Evolutionary conservation across 2,797 vertebrate species (phyloP).

Genomic region (Lutjanus campechanus): DNA sequence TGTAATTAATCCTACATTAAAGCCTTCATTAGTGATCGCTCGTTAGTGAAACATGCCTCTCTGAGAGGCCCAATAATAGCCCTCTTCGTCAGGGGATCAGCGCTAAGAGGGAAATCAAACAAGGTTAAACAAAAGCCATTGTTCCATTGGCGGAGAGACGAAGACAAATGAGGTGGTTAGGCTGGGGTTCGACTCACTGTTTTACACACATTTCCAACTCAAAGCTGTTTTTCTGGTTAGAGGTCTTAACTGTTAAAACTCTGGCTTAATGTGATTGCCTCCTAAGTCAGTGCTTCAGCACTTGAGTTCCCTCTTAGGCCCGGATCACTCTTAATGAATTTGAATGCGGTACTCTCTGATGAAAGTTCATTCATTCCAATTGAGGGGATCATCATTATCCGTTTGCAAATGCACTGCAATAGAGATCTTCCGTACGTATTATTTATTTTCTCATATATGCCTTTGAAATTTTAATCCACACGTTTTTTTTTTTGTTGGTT

Average conservation of each 20-base stretch:
- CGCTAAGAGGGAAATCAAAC: slow-evolving; percentile 85
- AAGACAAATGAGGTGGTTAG: slow-evolving; percentile 82
- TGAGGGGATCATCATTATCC: slow-evolving; percentile 20
- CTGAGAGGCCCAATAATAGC: slow-evolving; percentile 82
- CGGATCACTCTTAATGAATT: slow-evolving; percentile 61
- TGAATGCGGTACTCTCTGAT: slow-evolving; percentile 38
- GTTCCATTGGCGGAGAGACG: slow-evolving; percentile 78
- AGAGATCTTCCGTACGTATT: neutral
- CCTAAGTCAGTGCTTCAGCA: slow-evolving; percentile 64
- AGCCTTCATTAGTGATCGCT: slow-evolving; percentile 87
- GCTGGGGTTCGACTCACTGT: slow-evolving; percentile 73
- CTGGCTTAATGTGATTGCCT: slow-evolving; percentile 76
- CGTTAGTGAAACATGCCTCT: slow-evolving; percentile 85
- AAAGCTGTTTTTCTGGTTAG: slow-evolving; percentile 74
- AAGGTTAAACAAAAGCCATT: slow-evolving; percentile 87
- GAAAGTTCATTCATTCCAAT: slow-evolving; percentile 38
- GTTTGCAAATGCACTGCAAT: neutral
- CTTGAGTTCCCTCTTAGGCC: slow-evolving; percentile 56
- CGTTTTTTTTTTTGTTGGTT: neutral
- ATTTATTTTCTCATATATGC: neutral
- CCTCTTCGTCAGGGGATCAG: slow-evolving; percentile 82
- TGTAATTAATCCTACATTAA: slow-evolving; percentile 90
- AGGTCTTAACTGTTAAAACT: slow-evolving; percentile 79
- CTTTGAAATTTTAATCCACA: slow-evolving; percentile 1
- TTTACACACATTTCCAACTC: slow-evolving; percentile 77